These are phyloP conservation scores for Sebastiscus albofasciatus DNA, from an alignment of 2,797 vertebrate species.

Conservation along the genomic window DNA sequence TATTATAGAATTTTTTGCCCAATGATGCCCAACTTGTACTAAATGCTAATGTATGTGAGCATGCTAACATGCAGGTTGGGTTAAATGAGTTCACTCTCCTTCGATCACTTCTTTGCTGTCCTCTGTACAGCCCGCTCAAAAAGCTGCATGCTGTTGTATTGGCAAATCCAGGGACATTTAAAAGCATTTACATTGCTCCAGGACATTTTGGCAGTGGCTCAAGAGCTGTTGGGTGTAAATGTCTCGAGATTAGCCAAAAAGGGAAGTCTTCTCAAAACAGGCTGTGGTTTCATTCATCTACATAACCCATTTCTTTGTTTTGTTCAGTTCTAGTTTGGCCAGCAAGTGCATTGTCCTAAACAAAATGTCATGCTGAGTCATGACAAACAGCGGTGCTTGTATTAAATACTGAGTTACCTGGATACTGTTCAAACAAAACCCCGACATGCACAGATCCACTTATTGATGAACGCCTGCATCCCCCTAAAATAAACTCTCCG, in stretches of 20 bases:
- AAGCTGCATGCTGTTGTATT: neutral
- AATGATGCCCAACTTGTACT: too few relatives aligned
- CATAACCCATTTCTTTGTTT: neutral
- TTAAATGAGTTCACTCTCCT: neutral
- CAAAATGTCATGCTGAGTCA: neutral
- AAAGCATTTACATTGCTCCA: neutral
- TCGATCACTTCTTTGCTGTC: neutral
- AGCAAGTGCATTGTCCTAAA: neutral
- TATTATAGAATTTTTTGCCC: too few relatives aligned
- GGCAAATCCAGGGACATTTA: neutral
- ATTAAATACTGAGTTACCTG: neutral
- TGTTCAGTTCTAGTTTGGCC: neutral
- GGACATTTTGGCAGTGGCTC: neutral
- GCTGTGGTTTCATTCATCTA: neutral
- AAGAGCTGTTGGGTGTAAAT: neutral
- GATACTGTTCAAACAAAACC: constrained; percentile 25
- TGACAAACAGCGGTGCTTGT: neutral
- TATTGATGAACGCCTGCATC: neutral
- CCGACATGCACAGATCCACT: neutral
- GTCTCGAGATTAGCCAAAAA: neutral
- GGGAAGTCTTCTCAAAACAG: neutral
- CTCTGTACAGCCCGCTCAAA: neutral
- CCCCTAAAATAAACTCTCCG: neutral
- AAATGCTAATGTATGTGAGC: neutral
- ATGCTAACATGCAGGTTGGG: neutral